Evolutionary conservation across 2,888 invertebrate species (phyloP).

Genomic region (Philereme transversata): DNA sequence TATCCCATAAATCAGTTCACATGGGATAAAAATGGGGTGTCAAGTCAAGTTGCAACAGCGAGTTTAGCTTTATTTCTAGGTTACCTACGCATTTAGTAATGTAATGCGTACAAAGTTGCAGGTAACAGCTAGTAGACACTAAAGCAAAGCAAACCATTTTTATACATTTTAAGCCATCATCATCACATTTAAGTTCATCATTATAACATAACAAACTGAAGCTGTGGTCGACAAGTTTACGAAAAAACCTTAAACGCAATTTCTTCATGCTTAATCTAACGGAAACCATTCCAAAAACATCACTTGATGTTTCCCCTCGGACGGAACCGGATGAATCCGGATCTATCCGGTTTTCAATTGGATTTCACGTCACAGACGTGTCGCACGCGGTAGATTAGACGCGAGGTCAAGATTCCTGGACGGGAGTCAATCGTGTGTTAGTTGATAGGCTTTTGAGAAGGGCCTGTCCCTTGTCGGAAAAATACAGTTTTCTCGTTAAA

Average conservation of each 20-base stretch:
- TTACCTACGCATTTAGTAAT: no score
- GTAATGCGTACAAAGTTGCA: no score
- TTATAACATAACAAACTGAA: neutral
- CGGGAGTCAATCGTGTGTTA: conserved; percentile 64
- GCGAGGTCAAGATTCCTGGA: conserved; percentile 44
- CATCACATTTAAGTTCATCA: no score
- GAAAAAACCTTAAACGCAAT: conserved; percentile 7
- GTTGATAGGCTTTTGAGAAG: conserved; percentile 43
- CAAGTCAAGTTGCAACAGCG: no score
- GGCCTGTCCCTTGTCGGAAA: no score
- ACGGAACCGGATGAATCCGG: conserved; percentile 50
- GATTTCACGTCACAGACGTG: conserved; percentile 65
- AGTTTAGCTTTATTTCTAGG: no score
- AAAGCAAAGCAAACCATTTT: no score
- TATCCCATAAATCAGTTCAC: no score
- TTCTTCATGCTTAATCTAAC: conserved; percentile 58
- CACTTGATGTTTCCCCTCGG: conserved; percentile 61
- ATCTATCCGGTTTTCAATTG: conserved; percentile 73
- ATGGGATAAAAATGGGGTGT: no score
- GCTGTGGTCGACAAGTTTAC: neutral
- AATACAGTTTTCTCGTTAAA: no score
- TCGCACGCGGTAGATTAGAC: conserved; percentile 73
- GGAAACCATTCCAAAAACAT: conserved; percentile 70
- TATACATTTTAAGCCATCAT: no score
- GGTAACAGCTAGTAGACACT: no score